Percentiles rank a stretch among this genome's conserved stretches.
Conservation (phyloP, 2,888 invertebrate genomes). For the Catocala nupta region DNA sequence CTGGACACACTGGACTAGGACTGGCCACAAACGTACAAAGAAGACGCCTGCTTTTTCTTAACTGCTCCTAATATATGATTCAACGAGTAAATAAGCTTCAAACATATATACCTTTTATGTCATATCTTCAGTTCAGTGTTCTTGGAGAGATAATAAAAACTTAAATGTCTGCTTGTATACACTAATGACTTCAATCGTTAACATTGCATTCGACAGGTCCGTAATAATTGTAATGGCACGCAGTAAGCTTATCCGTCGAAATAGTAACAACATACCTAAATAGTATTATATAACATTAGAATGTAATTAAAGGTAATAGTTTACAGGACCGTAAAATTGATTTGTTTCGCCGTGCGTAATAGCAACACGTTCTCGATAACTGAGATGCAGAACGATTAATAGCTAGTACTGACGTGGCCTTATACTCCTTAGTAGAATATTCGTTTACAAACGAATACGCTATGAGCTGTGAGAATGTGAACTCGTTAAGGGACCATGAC, state of each 20-base stretch:
- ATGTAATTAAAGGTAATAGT: conserved; percentile 32
- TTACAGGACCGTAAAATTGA: conserved; percentile 29
- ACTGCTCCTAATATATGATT: no score
- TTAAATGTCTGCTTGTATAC: no score
- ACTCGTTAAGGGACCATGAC: no score
- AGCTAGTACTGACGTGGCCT: conserved; percentile 15
- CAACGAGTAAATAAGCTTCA: no score
- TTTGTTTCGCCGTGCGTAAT: conserved; percentile 23
- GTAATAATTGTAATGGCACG: background rate
- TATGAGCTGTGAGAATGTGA: background rate
- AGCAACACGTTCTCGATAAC: conserved; percentile 11
- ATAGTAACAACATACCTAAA: background rate
- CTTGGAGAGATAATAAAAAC: no score
- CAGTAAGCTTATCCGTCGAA: background rate
- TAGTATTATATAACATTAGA: conserved; percentile 17
- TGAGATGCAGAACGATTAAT: conserved; percentile 6
- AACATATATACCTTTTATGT: no score
- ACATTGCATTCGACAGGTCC: background rate
- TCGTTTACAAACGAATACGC: background rate
- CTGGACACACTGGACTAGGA: background rate
- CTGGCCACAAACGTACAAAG: no score
- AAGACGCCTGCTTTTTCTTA: no score
- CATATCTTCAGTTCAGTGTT: no score
- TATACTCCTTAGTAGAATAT: background rate
- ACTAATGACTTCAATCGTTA: background rate